phyloP scores from a whole-genome alignment of 2,113 vertebrate species.

The Saguinus imperator region DNA sequence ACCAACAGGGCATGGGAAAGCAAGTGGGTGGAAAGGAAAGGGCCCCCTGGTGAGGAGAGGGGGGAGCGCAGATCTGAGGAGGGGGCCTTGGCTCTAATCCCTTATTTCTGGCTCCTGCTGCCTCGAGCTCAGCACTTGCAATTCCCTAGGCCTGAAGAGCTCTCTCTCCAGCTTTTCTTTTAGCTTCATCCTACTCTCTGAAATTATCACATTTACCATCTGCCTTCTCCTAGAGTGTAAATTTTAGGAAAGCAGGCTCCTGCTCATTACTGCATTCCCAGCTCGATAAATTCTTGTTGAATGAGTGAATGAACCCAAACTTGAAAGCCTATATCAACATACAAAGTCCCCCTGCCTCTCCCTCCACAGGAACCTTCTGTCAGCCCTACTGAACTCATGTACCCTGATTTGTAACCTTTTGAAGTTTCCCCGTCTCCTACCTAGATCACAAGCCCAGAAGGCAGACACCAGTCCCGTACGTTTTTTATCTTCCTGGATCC shows the following conservation, averaged over 20 bases:
- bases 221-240: background rate
- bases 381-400: fast-evolving
- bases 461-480: background rate
- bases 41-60: background rate
- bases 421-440: background rate
- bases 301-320: background rate
- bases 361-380: background rate
- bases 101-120: background rate
- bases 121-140: background rate
- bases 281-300: background rate
- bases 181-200: background rate
- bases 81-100: background rate
- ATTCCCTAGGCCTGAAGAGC: background rate
- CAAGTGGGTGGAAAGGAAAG: background rate
- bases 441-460: background rate
- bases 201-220: background rate
- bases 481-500: background rate
- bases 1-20: background rate
- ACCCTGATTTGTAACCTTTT: background rate
- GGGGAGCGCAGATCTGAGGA: background rate
- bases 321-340: background rate
- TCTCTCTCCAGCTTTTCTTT: background rate
- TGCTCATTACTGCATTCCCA: background rate
- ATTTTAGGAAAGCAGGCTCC: background rate
- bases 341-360: background rate